Evolutionary conservation across 2,113 vertebrate species (phyloP), one percentile per base, ranked within the genome.

Genomic region (Spea bombifrons): DNA sequence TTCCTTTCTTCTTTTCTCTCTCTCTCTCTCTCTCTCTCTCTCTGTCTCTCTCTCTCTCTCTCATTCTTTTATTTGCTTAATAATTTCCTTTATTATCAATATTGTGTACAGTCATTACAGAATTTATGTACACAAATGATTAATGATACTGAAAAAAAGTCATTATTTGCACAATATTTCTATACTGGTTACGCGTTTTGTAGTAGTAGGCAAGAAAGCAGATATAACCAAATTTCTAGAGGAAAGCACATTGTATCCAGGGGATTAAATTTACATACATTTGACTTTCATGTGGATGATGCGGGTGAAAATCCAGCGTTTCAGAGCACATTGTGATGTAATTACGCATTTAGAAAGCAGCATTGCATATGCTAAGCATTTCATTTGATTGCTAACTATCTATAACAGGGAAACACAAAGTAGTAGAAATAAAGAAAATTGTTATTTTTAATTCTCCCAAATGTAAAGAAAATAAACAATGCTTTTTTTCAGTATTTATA

Each of bases 261-360:
- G 4, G 13, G 30, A 17, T 13, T 64, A 64, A 2, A 64, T 64
- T 64, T 64, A 17, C 61, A 17, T 64, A 64, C 61, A 64, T 64
- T 64, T 64, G n/a, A 64, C 5, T 64, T 64, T 64, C 61, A 64
- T 64, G 61, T 30, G 61, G 61, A 64, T 64, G 61, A 17, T 64
- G 61, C 16, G 7, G 13, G 61, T 64, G n/a, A 5, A 64, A 17
- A 64, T 64, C 61, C 17, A 12, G n/a, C 17, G 3, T 4, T 17
- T 64, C 61, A 8, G 13, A 30, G 61, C 61, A 13, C n/a, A 64
- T 64, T 64, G 13, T 64, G 61, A 64, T 64, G 61, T 64, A 17
- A 64, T 64, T 64, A 64, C 30, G 61, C 61, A 17, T 64, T 64
- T 64, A 12, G n/a, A 64, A 64, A 30, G n/a, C 61, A 17, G 61